Evolutionary conservation across 2,797 vertebrate genomes (phyloP).

Genomic region (Lacerta viridis): DNA sequence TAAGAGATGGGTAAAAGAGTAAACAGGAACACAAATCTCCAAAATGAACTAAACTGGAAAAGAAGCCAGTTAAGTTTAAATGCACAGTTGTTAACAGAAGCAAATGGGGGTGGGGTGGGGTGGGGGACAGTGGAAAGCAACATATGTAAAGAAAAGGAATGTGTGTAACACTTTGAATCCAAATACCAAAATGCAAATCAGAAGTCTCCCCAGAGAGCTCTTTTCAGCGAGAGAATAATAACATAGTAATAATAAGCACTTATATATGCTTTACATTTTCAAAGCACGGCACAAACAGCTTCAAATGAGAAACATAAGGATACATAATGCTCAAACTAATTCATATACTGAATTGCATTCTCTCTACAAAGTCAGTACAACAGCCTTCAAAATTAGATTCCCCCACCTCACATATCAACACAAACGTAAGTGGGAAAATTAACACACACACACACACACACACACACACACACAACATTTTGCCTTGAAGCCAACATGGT

Average conservation of each 20-base stretch:
- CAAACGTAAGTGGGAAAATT: conserved; percentile 54
- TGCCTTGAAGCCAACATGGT: conserved; percentile 30
- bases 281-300: conserved; percentile 72
- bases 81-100: conserved; percentile 39
- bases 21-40: conserved; percentile 42
- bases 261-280: conserved; percentile 76
- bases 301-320: conserved; percentile 73
- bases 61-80: conserved; percentile 55
- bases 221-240: conserved; percentile 75
- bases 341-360: conserved; percentile 68
- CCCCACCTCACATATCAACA: conserved; percentile 52
- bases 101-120: conserved; percentile 31
- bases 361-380: conserved; percentile 60
- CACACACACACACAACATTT: conserved; percentile 25
- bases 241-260: conserved; percentile 77
- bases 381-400: conserved; percentile 66
- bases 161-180: conserved; percentile 64
- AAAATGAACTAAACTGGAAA: conserved; percentile 45
- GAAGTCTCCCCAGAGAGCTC: conserved; percentile 66
- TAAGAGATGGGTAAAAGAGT: not conserved
- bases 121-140: not conserved
- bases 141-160: conserved; percentile 63
- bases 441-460: not conserved
- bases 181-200: conserved; percentile 70
- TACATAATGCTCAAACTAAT: conserved; percentile 75